A percentile compares a stretch with the other conserved stretches of the same genome.
Conservation (phyloP, 1,140 invertebrate genomes). For the Drosophila repleta region DNA sequence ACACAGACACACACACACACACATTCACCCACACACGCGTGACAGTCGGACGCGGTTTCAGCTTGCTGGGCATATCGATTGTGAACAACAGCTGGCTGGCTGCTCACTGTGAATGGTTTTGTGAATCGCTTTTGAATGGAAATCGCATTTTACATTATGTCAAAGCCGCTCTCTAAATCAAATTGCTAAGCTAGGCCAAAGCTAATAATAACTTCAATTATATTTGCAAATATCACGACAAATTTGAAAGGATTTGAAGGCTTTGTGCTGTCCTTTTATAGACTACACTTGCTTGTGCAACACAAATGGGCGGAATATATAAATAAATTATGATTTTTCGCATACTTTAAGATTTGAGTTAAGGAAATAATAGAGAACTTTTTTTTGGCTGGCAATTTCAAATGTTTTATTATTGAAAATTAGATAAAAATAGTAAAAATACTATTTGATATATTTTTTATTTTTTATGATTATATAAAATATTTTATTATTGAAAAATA, state of each 20-base stretch:
- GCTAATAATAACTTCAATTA: background rate
- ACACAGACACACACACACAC: background rate
- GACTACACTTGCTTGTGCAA: no score
- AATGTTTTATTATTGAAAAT: no score
- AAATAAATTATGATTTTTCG: background rate
- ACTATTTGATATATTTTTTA: no score
- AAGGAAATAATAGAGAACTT: no score
- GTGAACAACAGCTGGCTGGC: background rate
- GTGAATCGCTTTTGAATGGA: slow-evolving; percentile 1
- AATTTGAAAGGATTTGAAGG: background rate
- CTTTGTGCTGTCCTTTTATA: no score
- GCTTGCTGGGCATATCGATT: slow-evolving; percentile 4
- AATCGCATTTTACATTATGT: slow-evolving; percentile 11
- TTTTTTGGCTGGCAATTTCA: no score
- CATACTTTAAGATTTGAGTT: no score
- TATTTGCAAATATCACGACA: background rate
- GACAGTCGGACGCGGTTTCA: slow-evolving; percentile 35
- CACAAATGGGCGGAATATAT: background rate
- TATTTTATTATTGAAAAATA: no score
- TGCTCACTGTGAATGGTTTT: background rate
- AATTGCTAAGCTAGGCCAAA: background rate
- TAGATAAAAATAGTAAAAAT: no score
- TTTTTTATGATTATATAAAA: no score
- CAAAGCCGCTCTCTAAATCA: background rate
- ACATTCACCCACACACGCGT: background rate